phyloP scores from a whole-genome alignment of 2,888 invertebrate species.

The Caenorhabditis sp. region DNA sequence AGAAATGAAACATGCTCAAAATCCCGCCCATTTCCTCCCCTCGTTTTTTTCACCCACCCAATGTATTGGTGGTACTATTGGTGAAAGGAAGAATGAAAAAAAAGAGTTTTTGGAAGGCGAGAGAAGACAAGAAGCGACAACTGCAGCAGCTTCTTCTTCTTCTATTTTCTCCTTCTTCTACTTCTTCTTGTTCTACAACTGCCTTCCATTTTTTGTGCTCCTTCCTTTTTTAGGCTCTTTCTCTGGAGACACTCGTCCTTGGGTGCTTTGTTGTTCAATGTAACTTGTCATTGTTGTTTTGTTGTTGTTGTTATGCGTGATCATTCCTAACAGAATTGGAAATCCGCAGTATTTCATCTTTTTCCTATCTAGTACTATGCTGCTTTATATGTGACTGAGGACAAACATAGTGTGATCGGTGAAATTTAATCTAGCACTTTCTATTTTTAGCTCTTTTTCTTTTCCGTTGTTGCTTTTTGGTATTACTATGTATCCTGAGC shows the following conservation, averaged over 20 bases:
- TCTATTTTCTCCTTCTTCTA: background rate
- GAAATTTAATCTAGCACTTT: background rate
- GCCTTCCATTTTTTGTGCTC: background rate
- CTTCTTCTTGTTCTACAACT: conserved; percentile 6
- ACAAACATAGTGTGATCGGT: background rate
- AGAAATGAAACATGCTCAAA: conserved; percentile 4
- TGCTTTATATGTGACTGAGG: background rate
- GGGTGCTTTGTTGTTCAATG: conserved; percentile 22
- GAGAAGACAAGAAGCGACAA: conserved; percentile 16
- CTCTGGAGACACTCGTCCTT: conserved; percentile 46
- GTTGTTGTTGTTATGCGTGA: conserved; percentile 30
- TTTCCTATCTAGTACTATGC: background rate
- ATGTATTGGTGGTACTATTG: conserved; percentile 37
- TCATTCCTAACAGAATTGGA: background rate
- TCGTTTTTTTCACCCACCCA: conserved; percentile 15
- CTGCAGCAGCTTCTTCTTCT: background rate
- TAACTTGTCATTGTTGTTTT: conserved; percentile 33
- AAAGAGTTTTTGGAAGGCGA: conserved; percentile 34
- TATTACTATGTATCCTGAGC: background rate
- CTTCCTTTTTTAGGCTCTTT: conserved; percentile 4
- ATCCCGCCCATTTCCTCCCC: background rate
- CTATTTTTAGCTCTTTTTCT: background rate
- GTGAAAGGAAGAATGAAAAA: conserved; percentile 32
- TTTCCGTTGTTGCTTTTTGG: background rate
- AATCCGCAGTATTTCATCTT: background rate